These are phyloP conservation scores for Rapana venosa DNA, from an alignment of 2,888 invertebrate genomes.

Conservation along the genomic window DNA sequence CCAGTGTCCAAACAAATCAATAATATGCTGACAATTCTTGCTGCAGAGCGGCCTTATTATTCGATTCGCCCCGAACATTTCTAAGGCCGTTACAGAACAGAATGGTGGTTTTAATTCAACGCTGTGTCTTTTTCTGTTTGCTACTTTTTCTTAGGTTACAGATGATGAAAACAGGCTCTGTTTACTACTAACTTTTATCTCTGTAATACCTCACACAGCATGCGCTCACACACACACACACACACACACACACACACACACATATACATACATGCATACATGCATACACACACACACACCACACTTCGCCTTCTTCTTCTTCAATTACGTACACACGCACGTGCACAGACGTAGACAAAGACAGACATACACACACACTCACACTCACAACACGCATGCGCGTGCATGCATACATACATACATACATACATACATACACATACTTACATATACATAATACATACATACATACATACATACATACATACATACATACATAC, in stretches of 20 bases:
- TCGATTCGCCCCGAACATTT: too few species aligned
- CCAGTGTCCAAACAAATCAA: background rate
- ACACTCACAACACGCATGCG: background rate
- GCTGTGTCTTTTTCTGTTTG: too few species aligned
- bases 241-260: background rate
- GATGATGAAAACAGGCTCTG: too few species aligned
- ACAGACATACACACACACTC: background rate
- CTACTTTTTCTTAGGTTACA: too few species aligned
- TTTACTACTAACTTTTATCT: too few species aligned
- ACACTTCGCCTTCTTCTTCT: too few species aligned
- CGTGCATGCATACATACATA: background rate
- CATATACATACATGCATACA: background rate
- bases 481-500: background rate
- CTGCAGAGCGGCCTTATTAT: too few species aligned
- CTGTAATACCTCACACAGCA: background rate
- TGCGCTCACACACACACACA: background rate
- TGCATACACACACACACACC: background rate
- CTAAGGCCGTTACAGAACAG: background rate
- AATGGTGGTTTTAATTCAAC: background rate
- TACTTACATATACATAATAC: background rate
- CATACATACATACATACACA: slow-evolving; percentile 19
- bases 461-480: background rate
- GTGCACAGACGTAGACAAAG: background rate
- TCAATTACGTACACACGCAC: background rate
- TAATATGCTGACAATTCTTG: too few species aligned